A percentile compares a stretch with the other conserved stretches of the same genome.
Evolutionary conservation across 1,140 invertebrate genomes (phyloP).

Genomic region (Theocolax elegans): DNA sequence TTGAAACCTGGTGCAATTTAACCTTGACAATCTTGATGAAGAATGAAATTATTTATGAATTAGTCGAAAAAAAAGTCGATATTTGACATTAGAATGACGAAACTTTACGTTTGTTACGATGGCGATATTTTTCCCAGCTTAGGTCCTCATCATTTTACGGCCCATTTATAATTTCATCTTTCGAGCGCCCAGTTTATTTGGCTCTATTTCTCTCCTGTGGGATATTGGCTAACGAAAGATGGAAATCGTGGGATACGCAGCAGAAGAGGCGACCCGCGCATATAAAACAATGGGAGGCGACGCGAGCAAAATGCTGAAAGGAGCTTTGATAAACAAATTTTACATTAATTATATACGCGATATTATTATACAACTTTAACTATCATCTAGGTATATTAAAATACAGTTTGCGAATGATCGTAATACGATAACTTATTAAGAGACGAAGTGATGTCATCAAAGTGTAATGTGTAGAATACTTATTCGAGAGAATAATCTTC

Average conservation of each 20-base stretch:
- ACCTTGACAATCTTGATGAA: slow-evolving; percentile 36
- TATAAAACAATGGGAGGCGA: not conserved
- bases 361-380: slow-evolving; percentile 38
- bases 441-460: not conserved
- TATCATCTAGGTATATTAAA: no score
- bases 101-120: no score
- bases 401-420: slow-evolving; percentile 35
- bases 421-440: not conserved
- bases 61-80: no score
- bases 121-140: no score
- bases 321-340: slow-evolving; percentile 44
- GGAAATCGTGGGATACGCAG: no score
- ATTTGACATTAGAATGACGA: not conserved
- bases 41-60: no score
- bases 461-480: slow-evolving; percentile 24
- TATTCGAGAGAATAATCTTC: slow-evolving; percentile 23
- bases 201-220: not conserved
- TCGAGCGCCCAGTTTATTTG: not conserved
- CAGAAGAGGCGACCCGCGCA: no score
- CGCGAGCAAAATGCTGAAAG: slow-evolving; percentile 11
- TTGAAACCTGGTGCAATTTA: slow-evolving; percentile 37
- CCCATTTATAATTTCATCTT: no score
- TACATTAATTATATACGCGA: slow-evolving; percentile 41
- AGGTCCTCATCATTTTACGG: no score
- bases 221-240: not conserved